Evolutionary conservation across 2,113 vertebrate genomes (phyloP), one percentile per base, ranked within the genome.

Genomic region (Paratilapia polleni): DNA sequence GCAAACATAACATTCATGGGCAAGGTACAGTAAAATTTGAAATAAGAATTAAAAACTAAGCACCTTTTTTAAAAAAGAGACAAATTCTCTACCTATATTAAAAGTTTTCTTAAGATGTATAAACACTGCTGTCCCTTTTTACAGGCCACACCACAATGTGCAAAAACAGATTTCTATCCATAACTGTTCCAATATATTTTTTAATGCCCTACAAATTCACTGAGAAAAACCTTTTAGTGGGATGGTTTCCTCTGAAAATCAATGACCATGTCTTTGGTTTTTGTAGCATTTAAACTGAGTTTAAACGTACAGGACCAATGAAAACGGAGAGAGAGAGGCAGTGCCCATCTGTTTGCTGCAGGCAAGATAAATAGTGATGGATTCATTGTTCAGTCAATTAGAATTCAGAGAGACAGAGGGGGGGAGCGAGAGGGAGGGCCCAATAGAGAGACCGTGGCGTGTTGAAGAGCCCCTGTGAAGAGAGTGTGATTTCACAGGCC

Each of bases 401-500:
- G 58, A 82, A 90, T 88, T 89, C 77, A 84, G 76, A 88, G 78
- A 78, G 83, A 81, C 19, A 36, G 80, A 57, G 54, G 68, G 54
- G 68, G 61, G 11, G 66, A 28, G 86, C 57, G 62, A 57, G 52
- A 47, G 68, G n/a, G 64, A 77, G 81, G 59, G 54, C 75, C 11
- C n/a, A 34, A 49, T 75, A 24, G 56, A 78, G 85, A 68, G 80
- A 81, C 77, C 9, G 75, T 89, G 83, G 78, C 75, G 2, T 90
- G 92, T 82, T 84, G 87, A 62, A 64, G 87, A 86, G 84, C 85
- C 82, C 85, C 92, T 79, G 89, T 92, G 90, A 94, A 88, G 90
- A 87, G 87, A 90, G 92, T 88, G 94, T 75, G 91, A 94, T 87
- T 94, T 95, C 92, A 92, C 93, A 93, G 89, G 86, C 85, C 78